Evolutionary conservation across 2,888 invertebrate species (phyloP).

Genomic region (Drosophila rubida): DNA sequence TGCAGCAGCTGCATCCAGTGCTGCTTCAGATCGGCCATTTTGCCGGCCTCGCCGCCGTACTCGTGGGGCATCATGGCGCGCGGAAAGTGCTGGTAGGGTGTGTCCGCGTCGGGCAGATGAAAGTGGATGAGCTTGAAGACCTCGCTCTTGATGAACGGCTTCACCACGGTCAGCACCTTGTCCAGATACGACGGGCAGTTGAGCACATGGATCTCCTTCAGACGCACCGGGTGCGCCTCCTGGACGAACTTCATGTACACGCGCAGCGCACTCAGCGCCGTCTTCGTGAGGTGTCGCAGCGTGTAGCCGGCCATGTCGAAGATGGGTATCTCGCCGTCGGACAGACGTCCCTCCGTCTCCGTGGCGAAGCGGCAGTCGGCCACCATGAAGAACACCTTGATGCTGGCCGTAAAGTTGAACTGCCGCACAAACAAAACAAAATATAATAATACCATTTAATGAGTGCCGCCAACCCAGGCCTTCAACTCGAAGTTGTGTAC

Average conservation of each 20-base stretch:
- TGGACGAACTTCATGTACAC: conserved; percentile 91
- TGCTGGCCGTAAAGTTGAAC: conserved; percentile 88
- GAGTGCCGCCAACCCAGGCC: no score
- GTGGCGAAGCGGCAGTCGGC: conserved; percentile 88
- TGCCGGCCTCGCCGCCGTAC: conserved; percentile 89
- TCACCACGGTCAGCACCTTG: conserved; percentile 87
- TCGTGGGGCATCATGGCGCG: conserved; percentile 88
- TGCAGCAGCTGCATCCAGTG: conserved; percentile 88
- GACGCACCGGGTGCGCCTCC: conserved; percentile 89
- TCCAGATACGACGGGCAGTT: conserved; percentile 89
- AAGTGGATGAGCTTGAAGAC: conserved; percentile 89
- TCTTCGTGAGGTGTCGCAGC: conserved; percentile 88
- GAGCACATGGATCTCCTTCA: conserved; percentile 88
- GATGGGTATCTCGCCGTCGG: conserved; percentile 89
- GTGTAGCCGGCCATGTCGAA: conserved; percentile 89
- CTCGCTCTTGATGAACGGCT: conserved; percentile 89
- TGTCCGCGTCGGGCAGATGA: conserved; percentile 88
- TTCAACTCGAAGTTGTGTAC: no score
- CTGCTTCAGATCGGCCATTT: conserved; percentile 87
- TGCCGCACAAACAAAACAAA: no score
- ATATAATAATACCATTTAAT: no score
- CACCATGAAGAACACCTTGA: conserved; percentile 90
- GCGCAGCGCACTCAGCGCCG: conserved; percentile 87
- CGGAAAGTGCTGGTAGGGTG: conserved; percentile 88
- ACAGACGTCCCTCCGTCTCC: conserved; percentile 85